phyloP scores from a whole-genome alignment of 2,113 vertebrate species.

The Silurus meridionalis region DNA sequence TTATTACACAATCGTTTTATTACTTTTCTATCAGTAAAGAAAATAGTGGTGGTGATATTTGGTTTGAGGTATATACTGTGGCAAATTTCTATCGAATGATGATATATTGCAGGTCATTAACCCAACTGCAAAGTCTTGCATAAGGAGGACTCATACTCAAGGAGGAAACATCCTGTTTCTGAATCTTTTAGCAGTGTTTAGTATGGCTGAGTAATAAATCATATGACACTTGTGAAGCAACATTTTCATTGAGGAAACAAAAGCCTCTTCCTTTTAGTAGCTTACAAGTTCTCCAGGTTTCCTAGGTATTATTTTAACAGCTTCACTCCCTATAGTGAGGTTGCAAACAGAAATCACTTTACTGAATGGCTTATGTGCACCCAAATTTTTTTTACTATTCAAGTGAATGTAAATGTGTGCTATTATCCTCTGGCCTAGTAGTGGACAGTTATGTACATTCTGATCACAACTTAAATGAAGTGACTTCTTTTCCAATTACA shows the following conservation, averaged over 20 bases:
- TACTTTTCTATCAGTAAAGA: background rate
- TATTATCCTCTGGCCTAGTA: background rate
- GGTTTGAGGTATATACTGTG: background rate
- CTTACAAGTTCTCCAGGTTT: background rate
- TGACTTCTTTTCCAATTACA: background rate
- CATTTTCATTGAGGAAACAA: background rate
- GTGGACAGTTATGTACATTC: background rate
- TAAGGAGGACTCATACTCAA: too few species aligned
- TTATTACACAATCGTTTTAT: too few species aligned
- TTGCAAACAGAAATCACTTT: background rate
- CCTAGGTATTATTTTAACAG: background rate
- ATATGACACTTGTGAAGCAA: background rate
- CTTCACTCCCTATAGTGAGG: background rate
- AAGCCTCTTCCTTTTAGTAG: background rate
- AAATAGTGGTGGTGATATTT: background rate
- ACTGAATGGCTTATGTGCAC: background rate
- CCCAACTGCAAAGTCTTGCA: too few species aligned
- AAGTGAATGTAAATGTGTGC: background rate
- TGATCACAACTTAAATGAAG: background rate
- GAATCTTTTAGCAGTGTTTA: background rate
- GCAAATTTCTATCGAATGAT: too few species aligned
- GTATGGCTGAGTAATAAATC: background rate
- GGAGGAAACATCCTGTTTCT: too few species aligned
- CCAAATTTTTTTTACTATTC: background rate
- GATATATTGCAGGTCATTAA: too few species aligned